A percentile compares a stretch with the other conserved stretches of the same genome.
Evolutionary conservation across 1,140 invertebrate genomes (phyloP).

Genomic region (Harlomillsia oculata): DNA sequence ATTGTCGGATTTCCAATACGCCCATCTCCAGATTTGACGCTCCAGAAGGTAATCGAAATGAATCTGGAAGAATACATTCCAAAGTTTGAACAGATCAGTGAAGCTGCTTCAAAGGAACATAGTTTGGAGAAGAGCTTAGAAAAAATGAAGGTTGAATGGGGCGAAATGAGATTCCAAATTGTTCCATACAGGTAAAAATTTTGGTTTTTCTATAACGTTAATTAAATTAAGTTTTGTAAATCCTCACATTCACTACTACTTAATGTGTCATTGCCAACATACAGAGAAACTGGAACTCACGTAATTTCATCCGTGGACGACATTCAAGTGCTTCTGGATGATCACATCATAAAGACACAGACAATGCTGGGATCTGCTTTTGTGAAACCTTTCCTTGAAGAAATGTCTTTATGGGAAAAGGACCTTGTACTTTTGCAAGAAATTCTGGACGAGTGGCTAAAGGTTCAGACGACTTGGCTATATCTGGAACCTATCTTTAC

Average conservation of each 20-base stretch:
- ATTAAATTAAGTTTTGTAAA: background rate
- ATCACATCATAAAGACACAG: slow-evolving; percentile 93
- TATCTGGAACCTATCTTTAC: slow-evolving; percentile 96
- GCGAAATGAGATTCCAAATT: slow-evolving; percentile 69
- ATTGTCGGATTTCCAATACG: slow-evolving; percentile 87
- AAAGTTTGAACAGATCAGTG: slow-evolving; percentile 86
- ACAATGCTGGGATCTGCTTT: slow-evolving; percentile 96
- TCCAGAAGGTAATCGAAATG: slow-evolving; percentile 82
- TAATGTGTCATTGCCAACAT: slow-evolving; percentile 23
- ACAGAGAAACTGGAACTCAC: slow-evolving; percentile 80
- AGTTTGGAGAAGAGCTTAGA: slow-evolving; percentile 78
- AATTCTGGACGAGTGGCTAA: slow-evolving; percentile 91
- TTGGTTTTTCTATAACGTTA: background rate
- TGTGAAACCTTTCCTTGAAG: slow-evolving; percentile 79
- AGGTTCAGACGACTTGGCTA: slow-evolving; percentile 93
- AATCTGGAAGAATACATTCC: slow-evolving; percentile 79
- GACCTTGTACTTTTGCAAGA: slow-evolving; percentile 71
- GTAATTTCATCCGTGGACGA: slow-evolving; percentile 86
- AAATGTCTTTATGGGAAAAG: slow-evolving; percentile 60
- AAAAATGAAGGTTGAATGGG: slow-evolving; percentile 91
- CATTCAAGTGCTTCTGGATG: slow-evolving; percentile 88
- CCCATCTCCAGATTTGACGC: slow-evolving; percentile 69
- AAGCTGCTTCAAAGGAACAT: slow-evolving; percentile 90
- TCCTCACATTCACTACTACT: background rate
- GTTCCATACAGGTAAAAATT: slow-evolving; percentile 48